Base-by-base conservation (phyloP, 2,888 invertebrate genomes). In the Sinhomidia bicolor region DNA sequence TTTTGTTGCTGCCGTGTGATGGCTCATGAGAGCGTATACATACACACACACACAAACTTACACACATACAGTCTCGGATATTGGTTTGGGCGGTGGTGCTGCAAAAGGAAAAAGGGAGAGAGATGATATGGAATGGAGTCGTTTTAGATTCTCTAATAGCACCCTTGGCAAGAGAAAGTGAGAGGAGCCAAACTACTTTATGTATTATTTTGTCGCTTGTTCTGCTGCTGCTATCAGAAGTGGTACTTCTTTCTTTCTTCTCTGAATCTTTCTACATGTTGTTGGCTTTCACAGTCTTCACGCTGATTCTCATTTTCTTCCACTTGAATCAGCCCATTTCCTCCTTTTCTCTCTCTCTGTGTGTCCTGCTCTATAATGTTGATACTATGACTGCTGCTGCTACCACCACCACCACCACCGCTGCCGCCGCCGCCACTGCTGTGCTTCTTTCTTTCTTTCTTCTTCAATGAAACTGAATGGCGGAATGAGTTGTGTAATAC, bases 91-190 rank as follows among this genome's bases (percentile, higher is more conserved):
- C 26, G 78, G 78, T 60, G 60, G 23, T 60, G 60, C 23, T 60
- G 23, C 1, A 60, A 26, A 60, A 60, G 23, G 7, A 23, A 17
- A 17, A 23, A 26, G 26, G 14, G 26, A 60, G 10, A 60, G 60
- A 60, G 84, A 84, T 76, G 84, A 78, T 85, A 85, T 78, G 74
- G 51, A 78, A 60, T 85, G 57, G 51, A 85, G 57, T 80, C 79
- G 44, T 85, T 79, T 57, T 57, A 85, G 85, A 71, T 71, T 85
- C 79, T 10, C 20, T 80, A 85, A 85, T 85, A 78, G 80, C 68
- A 80, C 85, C 85, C 80, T 26, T 78, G 85, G 85, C 85, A 85
- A 26, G 29, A 85, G 84, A 65, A 65, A 65, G 1, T 10, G 60
- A 60, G 60, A 26, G 60, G 60, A 60, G 71, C 65, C 36, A 78